These are phyloP conservation scores for Trichonephila clavata DNA, from an alignment of 1,140 invertebrate species.

Conservation along the genomic window DNA sequence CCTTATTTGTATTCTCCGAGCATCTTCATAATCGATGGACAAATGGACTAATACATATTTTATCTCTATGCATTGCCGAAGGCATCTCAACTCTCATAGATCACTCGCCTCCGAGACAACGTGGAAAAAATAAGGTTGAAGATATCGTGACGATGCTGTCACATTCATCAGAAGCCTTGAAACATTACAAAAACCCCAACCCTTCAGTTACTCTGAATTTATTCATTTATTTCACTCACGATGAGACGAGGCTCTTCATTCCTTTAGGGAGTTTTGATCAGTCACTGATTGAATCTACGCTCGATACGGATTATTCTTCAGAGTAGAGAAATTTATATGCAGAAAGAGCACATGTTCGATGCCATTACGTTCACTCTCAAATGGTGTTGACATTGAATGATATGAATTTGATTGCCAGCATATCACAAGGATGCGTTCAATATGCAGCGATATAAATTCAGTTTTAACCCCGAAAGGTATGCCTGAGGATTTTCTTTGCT, in stretches of 20 bases:
- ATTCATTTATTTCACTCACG: neutral
- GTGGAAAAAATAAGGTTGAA: neutral
- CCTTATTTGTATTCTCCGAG: neutral
- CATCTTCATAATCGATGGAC: neutral
- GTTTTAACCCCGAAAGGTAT: neutral
- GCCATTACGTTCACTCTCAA: neutral
- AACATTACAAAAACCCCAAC: neutral
- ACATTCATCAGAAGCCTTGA: constrained; percentile 39
- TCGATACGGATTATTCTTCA: neutral
- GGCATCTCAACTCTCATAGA: neutral
- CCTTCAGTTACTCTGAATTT: neutral
- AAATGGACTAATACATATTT: constrained; percentile 12
- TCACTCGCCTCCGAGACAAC: neutral
- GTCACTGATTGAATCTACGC: neutral
- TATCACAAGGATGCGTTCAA: neutral
- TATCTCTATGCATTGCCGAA: neutral
- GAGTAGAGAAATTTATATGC: neutral
- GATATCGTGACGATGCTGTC: constrained; percentile 31
- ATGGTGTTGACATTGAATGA: neutral
- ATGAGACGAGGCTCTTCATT: neutral
- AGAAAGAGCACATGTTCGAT: too few species aligned
- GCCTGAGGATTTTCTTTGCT: neutral
- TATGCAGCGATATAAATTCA: too few species aligned
- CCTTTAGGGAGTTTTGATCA: neutral
- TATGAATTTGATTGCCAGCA: neutral